Conservation (phyloP, 2,888 invertebrate species). For the Graphium colonna region DNA sequence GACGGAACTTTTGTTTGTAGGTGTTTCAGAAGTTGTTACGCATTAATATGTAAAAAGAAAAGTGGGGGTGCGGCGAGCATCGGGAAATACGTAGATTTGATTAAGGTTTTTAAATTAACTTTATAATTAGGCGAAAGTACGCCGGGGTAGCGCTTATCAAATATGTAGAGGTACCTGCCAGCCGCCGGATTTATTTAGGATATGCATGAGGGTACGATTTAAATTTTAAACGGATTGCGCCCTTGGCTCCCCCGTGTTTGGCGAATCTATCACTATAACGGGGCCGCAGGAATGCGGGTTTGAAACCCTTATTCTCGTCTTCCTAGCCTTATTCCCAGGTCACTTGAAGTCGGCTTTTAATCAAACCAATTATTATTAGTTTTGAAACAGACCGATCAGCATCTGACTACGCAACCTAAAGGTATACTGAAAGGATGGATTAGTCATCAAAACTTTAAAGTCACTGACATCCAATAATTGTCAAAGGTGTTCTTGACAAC, state of each 20-base stretch:
- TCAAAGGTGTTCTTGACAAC: no score
- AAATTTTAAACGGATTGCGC: constrained; percentile 80
- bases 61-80: constrained; percentile 1
- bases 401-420: no score
- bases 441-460: no score
- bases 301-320: no score
- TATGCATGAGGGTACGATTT: constrained; percentile 79
- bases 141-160: constrained; percentile 70
- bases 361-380: no score
- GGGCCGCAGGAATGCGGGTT: constrained; percentile 17
- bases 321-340: no score
- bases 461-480: no score
- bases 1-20: constrained; percentile 20
- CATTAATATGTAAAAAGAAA: constrained; percentile 23
- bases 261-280: constrained; percentile 71
- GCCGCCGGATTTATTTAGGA: constrained; percentile 76
- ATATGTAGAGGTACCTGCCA: constrained; percentile 74
- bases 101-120: constrained; percentile 54
- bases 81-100: constrained; percentile 32
- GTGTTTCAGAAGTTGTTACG: constrained; percentile 16
- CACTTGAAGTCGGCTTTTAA: no score
- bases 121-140: constrained; percentile 65
- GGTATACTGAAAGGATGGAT: no score
- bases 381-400: no score
- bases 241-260: constrained; percentile 74